Evolutionary conservation across 2,113 vertebrate species (phyloP).

Genomic region (Orientallactaga bullata): DNA sequence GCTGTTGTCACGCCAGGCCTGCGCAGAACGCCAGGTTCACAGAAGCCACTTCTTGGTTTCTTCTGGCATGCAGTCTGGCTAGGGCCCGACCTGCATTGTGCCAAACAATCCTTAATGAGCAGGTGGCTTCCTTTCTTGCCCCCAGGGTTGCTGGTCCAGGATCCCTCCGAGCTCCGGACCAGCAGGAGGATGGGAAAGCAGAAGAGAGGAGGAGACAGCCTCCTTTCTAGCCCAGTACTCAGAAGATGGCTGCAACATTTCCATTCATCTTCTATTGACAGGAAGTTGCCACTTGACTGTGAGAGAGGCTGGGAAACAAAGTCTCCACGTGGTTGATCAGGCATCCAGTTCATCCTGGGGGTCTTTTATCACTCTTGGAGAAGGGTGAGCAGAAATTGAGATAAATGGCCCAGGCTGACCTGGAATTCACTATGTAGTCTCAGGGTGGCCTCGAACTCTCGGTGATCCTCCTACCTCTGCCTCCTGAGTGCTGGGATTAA

Average conservation of each 20-base stretch:
- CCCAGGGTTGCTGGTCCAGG: not conserved
- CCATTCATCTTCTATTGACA: not conserved
- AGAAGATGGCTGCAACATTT: not conserved
- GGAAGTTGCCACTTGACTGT: not conserved
- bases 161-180: not conserved
- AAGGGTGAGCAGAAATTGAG: not conserved
- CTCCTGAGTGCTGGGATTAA: no score
- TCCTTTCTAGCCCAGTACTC: not conserved
- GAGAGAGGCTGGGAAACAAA: not conserved
- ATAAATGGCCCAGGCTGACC: no score
- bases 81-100: no score
- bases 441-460: no score
- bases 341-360: not conserved
- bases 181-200: not conserved
- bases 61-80: no score
- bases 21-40: no score
- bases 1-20: no score
- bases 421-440: no score
- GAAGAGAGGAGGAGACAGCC: no score
- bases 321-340: not conserved
- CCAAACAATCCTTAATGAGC: not conserved
- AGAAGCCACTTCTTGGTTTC: no score
- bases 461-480: no score
- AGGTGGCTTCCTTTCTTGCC: not conserved
- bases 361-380: not conserved